Evolutionary conservation across 2,888 invertebrate genomes (phyloP).

Genomic region (Sinhomidia bicolor): DNA sequence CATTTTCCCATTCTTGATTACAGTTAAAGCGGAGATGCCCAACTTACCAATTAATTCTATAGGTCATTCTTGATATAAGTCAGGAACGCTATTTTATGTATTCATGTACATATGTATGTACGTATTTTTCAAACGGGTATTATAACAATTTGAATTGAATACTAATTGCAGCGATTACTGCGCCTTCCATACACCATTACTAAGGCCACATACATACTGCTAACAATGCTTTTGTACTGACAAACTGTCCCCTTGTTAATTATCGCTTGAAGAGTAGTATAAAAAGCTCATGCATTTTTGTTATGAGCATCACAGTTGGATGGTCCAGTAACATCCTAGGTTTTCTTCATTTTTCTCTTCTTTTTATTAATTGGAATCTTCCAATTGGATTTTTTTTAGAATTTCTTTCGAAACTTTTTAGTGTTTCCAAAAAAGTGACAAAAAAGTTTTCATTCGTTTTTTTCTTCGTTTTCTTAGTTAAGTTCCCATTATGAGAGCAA

Average conservation of each 20-base stretch:
- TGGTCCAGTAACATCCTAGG: conserved; percentile 46
- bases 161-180: too few relatives aligned
- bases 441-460: conserved; percentile 26
- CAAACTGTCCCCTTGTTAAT: too few relatives aligned
- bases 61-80: background rate
- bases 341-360: background rate
- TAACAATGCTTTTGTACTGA: background rate
- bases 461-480: conserved; percentile 12
- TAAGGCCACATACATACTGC: too few relatives aligned
- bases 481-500: conserved; percentile 68
- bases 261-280: background rate
- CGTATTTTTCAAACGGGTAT: too few relatives aligned
- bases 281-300: background rate
- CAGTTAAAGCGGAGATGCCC: too few relatives aligned
- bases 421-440: conserved; percentile 38
- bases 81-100: background rate
- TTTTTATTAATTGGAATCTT: conserved; percentile 13
- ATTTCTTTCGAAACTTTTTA: conserved; percentile 3
- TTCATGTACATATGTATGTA: too few relatives aligned
- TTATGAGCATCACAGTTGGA: conserved; percentile 46
- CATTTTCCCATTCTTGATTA: background rate
- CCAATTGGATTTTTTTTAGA: conserved; percentile 31
- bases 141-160: too few relatives aligned
- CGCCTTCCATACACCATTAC: too few relatives aligned
- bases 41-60: too few relatives aligned